These are phyloP conservation scores for Strongylocentrotus purpuratus DNA, from an alignment of 35 echinoderm and acorn worm genomes.

Conservation along the genomic window DNA sequence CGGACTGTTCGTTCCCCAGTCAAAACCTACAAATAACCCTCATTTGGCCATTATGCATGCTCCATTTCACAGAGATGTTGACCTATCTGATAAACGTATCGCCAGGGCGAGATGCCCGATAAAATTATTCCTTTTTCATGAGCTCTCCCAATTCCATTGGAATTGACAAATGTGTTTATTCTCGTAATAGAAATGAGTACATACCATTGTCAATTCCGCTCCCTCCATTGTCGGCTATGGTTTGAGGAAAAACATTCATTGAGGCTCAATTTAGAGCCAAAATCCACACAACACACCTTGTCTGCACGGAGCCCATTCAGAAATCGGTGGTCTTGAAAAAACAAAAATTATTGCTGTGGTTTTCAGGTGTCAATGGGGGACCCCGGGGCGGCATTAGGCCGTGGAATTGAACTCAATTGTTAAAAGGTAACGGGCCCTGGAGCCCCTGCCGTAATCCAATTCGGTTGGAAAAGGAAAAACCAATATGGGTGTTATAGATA, in stretches of 20 bases:
- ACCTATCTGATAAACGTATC: too few species aligned
- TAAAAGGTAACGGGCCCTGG: not conserved
- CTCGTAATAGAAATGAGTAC: not conserved
- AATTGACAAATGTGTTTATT: not conserved
- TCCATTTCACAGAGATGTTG: not conserved
- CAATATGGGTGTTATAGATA: not conserved
- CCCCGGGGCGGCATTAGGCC: not conserved
- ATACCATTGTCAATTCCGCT: not conserved
- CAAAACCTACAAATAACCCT: not conserved
- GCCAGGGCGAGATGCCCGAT: not conserved
- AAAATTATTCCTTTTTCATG: not conserved
- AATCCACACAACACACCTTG: not conserved
- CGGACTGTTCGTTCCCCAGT: not conserved
- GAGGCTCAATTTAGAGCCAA: not conserved
- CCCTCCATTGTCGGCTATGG: not conserved
- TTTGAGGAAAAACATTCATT: not conserved
- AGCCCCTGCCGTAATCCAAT: not conserved
- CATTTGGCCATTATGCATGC: not conserved
- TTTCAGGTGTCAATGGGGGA: not conserved
- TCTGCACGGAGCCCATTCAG: not conserved
- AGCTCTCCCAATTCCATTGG: not conserved
- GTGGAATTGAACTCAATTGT: constrained; percentile 11
- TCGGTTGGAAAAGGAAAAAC: not conserved
- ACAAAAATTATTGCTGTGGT: not conserved
- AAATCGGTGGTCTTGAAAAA: constrained; percentile 8